Evolutionary conservation across 1,140 invertebrate genomes (phyloP).

Genomic region (Drosophila equinoxialis): DNA sequence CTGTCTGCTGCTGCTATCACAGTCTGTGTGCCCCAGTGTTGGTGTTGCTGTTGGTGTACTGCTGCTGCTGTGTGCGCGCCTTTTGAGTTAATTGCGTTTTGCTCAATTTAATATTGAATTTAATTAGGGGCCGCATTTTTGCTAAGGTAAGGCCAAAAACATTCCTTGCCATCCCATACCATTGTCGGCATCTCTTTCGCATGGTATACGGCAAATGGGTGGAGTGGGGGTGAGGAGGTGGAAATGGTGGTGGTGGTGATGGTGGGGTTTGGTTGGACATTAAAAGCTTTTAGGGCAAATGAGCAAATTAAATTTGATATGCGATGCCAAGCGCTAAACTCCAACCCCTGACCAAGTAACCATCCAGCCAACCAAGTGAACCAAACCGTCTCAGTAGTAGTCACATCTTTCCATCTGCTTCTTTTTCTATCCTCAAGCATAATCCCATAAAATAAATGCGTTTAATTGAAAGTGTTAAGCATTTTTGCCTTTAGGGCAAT

Average conservation of each 20-base stretch:
- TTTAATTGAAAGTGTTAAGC: constrained; percentile 80
- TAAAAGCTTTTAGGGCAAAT: constrained; percentile 81
- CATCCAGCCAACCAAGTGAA: too few relatives aligned
- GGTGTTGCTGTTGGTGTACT: constrained; percentile 11
- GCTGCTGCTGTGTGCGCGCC: constrained; percentile 46
- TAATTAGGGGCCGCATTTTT: constrained; percentile 79
- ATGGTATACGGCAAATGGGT: background rate
- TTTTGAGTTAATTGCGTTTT: constrained; percentile 82
- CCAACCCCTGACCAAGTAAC: constrained; percentile 3
- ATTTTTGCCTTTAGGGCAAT: constrained; percentile 47
- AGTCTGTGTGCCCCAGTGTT: too few relatives aligned
- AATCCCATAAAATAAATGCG: constrained; percentile 79
- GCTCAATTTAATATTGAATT: constrained; percentile 82
- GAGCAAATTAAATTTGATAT: constrained; percentile 82
- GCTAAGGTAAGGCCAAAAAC: constrained; percentile 60
- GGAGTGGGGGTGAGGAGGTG: background rate
- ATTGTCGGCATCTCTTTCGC: background rate
- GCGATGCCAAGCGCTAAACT: constrained; percentile 46
- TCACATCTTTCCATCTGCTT: background rate
- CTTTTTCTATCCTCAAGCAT: constrained; percentile 39
- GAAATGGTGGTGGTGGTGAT: background rate
- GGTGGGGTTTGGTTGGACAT: constrained; percentile 41
- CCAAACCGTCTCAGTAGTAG: background rate
- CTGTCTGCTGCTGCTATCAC: constrained; percentile 17
- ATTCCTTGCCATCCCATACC: constrained; percentile 36